Evolutionary conservation across 2,113 vertebrate species (phyloP), one percentile per base, ranked within the genome.

Genomic region (Cepphus grylle): DNA sequence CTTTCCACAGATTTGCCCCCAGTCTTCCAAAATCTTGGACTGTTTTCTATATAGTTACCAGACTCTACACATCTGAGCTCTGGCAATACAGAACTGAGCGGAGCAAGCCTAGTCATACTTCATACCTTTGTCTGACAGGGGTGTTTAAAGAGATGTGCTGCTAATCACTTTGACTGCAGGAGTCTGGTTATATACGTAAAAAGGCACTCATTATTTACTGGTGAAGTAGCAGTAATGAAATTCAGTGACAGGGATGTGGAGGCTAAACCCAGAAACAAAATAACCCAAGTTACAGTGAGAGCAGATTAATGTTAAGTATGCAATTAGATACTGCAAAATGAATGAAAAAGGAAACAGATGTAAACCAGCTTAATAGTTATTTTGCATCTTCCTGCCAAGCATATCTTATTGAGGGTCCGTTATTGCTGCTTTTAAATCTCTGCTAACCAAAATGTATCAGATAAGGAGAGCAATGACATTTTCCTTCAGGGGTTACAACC

Each of bases 271-370:
- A 73, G 69, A 86, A 81, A 47, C 72, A 72, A 77, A 92, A 82
- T 66, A 94, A 93, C 87, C 58, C 73, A 74, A 81, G 63, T 73
- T 72, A 83, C 49, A 62, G 56, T 10, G 36, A 70, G 36, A 84
- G 83, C 58, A 91, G 92, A 94, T 90, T 85, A 73, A 93, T 63
- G 88, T n/a, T 73, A 76, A 77, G 38, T 52, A 43, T 12, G 63
- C 69, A 89, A 50, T 95, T 89, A 94, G 63, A 80, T 38, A 70
- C 25, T 6, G 38, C 45, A 94, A 90, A 82, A 80, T 49, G 50
- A 96, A 93, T 78, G 90, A 66, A 89, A 80, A 91, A 69, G 56
- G 47, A 93, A 92, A 61, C 74, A 88, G 93, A 94, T 90, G 79
- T 90, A 96, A 94, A 86, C 52, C 88, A 81, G 45, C 78, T 92